phyloP scores from a whole-genome alignment of 1,140 invertebrate species.

The Matsumurasca onukii region DNA sequence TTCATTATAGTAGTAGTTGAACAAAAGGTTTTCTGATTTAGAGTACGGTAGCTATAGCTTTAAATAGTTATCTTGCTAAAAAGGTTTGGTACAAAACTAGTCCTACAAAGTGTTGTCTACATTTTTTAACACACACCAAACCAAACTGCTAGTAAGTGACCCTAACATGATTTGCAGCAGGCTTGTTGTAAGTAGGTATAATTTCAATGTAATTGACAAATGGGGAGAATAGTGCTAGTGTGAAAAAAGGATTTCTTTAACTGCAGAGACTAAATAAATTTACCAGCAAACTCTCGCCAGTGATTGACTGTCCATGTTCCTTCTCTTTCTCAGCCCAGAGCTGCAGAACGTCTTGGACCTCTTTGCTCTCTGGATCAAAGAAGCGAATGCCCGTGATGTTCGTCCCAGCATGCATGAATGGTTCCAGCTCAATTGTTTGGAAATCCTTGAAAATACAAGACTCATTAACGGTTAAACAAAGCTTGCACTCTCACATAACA shows the following conservation, averaged over 20 bases:
- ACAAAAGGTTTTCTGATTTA: not conserved
- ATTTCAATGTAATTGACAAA: too few species aligned
- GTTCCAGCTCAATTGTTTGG: constrained; percentile 74
- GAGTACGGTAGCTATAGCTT: too few species aligned
- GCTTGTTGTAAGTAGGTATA: too few species aligned
- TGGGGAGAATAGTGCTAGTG: too few species aligned
- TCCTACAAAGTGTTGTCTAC: too few species aligned
- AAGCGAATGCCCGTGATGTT: constrained; percentile 79
- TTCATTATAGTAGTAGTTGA: not conserved
- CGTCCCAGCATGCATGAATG: constrained; percentile 79
- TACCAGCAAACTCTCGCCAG: not conserved
- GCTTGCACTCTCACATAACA: too few species aligned
- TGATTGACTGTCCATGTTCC: constrained; percentile 20
- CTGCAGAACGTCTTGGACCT: constrained; percentile 54
- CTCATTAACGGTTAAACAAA: not conserved
- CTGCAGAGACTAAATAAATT: too few species aligned
- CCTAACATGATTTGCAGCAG: too few species aligned
- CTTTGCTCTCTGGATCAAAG: constrained; percentile 59
- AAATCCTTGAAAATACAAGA: constrained; percentile 62
- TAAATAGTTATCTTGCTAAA: too few species aligned
- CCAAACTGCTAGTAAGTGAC: too few species aligned
- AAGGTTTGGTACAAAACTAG: not conserved
- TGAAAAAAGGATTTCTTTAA: too few species aligned
- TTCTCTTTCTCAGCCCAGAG: constrained; percentile 12
- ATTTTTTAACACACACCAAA: too few species aligned